These are phyloP conservation scores for Sebastes taczanowskii DNA, from an alignment of 2,797 vertebrate species.

Conservation along the genomic window DNA sequence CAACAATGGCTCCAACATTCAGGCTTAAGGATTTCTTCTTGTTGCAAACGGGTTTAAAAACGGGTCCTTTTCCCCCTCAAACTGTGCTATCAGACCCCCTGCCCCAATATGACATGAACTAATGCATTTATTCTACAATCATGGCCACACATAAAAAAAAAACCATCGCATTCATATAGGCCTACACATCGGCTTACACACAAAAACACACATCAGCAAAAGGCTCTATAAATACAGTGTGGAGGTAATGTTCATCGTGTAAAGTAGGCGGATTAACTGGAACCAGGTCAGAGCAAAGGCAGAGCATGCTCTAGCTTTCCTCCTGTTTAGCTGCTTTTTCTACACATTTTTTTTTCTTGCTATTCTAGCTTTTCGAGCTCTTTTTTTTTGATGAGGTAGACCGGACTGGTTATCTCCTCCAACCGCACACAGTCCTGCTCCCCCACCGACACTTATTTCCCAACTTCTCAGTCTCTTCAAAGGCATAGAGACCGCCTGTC, in stretches of 20 bases:
- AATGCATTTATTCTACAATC: slow-evolving; percentile 29
- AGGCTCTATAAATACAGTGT: slow-evolving; percentile 74
- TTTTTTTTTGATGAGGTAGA: slow-evolving; percentile 36
- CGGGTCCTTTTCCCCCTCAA: background rate
- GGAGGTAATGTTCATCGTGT: slow-evolving; percentile 75
- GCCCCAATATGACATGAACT: slow-evolving; percentile 1
- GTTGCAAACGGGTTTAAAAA: background rate
- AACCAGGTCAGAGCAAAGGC: slow-evolving; percentile 81
- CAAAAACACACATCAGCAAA: slow-evolving; percentile 42
- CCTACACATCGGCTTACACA: slow-evolving; percentile 24
- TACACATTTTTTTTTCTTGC: slow-evolving; percentile 25
- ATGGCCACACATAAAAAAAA: background rate
- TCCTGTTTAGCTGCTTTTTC: slow-evolving; percentile 59
- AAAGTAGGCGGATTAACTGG: slow-evolving; percentile 81
- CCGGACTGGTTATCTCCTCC: slow-evolving; percentile 24
- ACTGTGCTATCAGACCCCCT: slow-evolving; percentile 5
- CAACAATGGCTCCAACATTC: background rate
- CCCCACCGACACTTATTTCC: slow-evolving; percentile 7
- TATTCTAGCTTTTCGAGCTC: slow-evolving; percentile 19
- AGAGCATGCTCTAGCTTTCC: slow-evolving; percentile 64
- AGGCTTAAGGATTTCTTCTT: background rate
- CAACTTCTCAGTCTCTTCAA: slow-evolving; percentile 3
- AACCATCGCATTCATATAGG: slow-evolving; percentile 14
- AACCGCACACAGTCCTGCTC: slow-evolving; percentile 8
- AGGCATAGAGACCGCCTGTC: slow-evolving; percentile 19